Evolutionary conservation across 2,888 invertebrate species (phyloP).

Genomic region (Eulithis testata): DNA sequence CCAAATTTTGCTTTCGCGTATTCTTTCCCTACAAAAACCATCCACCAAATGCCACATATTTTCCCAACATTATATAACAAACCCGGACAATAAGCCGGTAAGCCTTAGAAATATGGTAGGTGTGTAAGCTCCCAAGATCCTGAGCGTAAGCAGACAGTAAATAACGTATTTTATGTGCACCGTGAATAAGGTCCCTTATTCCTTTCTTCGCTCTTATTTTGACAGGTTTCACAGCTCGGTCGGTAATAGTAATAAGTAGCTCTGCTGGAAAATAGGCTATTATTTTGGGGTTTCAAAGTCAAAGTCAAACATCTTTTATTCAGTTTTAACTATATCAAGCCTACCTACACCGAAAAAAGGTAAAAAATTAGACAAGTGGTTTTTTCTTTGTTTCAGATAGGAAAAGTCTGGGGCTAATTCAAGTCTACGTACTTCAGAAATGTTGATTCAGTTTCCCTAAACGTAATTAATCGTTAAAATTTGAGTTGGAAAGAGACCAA

Average conservation of each 20-base stretch:
- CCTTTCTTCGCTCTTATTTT: neutral
- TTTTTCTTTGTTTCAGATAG: conserved; percentile 58
- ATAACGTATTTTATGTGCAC: conserved; percentile 16
- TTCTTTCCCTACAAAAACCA: too few relatives aligned
- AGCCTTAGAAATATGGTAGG: conserved; percentile 14
- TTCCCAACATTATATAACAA: too few relatives aligned
- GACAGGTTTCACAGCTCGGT: too few relatives aligned
- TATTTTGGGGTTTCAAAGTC: too few relatives aligned
- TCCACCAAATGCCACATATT: too few relatives aligned
- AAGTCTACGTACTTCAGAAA: conserved; percentile 71
- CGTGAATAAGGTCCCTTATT: neutral
- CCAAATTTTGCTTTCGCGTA: too few relatives aligned
- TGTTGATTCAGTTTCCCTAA: conserved; percentile 72
- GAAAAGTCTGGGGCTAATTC: conserved; percentile 55
- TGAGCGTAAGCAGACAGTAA: conserved; percentile 15
- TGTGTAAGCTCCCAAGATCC: conserved; percentile 3
- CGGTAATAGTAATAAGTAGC: too few relatives aligned
- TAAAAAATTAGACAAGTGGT: neutral
- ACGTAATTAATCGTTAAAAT: conserved; percentile 41
- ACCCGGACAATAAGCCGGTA: too few relatives aligned
- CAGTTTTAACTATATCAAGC: too few relatives aligned
- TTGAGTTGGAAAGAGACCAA: conserved; percentile 45
- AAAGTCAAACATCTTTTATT: too few relatives aligned
- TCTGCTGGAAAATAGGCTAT: too few relatives aligned
- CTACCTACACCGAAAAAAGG: too few relatives aligned